Base-by-base conservation (phyloP, 1,140 invertebrate species). In the Lepidostoma basale region DNA sequence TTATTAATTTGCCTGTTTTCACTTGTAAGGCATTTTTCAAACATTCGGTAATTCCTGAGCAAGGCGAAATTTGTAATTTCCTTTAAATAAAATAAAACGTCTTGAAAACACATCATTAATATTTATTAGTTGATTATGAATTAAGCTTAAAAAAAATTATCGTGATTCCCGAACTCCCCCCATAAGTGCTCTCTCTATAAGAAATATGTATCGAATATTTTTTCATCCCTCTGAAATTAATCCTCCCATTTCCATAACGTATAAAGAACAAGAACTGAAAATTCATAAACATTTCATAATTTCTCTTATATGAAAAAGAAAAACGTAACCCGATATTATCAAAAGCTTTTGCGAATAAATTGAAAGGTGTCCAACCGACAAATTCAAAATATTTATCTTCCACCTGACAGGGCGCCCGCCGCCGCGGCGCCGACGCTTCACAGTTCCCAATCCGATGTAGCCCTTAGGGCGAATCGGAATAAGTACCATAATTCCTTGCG, bases 331-430 rank as follows among this genome's bases (percentile, higher is more conserved):
- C 40, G 52, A 64, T 64, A 64, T 64, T 52, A 64, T 49, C 44
- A 64, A 66, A 66, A 66, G 63, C 63, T 66, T 56, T 66, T 18
- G 14, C 36, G 56, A 62, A 44, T 56, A 66, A 66, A 66, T 66
- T 66, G 63, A 66, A 66, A 66, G 63, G 63, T 66, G 63, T 47
- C 63, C 63, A 45, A 56, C 47, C 63, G 49, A 66, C 47, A 66
- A 66, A 66, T 42, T 66, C 63, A 66, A 56, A 66, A 66, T 66
- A 66, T 66, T 66, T 66, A 56, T 54, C 63, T 66, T 66, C 40
- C 40, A 66, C 63, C 54, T 40, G 23, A 59, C 52, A 39, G 26
- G 39, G 9, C 54, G 52, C 39, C 33, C n/a, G 26, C 18, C 64
- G 30, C 52, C 44, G 39, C 42, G 59, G 22, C 56, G 4, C 26